Conservation (phyloP, 2,888 invertebrate genomes). For the Branchellion lobata region DNA sequence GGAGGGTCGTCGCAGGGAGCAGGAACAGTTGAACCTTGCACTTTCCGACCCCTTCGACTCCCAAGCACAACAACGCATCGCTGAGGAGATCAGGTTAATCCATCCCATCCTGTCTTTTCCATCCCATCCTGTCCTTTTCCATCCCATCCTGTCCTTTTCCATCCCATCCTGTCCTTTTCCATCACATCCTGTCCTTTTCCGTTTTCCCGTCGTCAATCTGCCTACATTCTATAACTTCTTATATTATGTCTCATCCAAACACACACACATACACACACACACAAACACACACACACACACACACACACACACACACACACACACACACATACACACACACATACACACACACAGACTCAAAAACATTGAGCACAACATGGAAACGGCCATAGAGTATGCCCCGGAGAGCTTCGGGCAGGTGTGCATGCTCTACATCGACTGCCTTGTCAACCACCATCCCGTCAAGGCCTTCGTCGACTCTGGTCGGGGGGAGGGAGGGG, state of each 20-base stretch:
- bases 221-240: too few species aligned
- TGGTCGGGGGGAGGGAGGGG: constrained; percentile 64
- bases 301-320: too few species aligned
- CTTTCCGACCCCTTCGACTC: constrained; percentile 92
- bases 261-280: too few species aligned
- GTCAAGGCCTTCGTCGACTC: constrained; percentile 99
- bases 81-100: constrained; percentile 88
- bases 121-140: too few species aligned
- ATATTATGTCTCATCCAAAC: too few species aligned
- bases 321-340: too few species aligned
- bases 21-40: constrained; percentile 81
- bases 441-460: constrained; percentile 90
- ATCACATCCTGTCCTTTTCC: too few species aligned
- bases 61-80: constrained; percentile 89
- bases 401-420: constrained; percentile 98
- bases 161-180: too few species aligned
- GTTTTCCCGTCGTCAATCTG: too few species aligned
- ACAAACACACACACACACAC: too few species aligned
- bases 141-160: too few species aligned
- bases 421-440: constrained; percentile 94
- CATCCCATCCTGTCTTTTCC: constrained; percentile 2
- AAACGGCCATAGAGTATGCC: constrained; percentile 95
- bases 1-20: constrained; percentile 78
- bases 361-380: constrained; percentile 97
- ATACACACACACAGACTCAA: constrained; percentile 65